Evolutionary conservation across 2,113 vertebrate species (phyloP).

Genomic region (Archilochus colubris): DNA sequence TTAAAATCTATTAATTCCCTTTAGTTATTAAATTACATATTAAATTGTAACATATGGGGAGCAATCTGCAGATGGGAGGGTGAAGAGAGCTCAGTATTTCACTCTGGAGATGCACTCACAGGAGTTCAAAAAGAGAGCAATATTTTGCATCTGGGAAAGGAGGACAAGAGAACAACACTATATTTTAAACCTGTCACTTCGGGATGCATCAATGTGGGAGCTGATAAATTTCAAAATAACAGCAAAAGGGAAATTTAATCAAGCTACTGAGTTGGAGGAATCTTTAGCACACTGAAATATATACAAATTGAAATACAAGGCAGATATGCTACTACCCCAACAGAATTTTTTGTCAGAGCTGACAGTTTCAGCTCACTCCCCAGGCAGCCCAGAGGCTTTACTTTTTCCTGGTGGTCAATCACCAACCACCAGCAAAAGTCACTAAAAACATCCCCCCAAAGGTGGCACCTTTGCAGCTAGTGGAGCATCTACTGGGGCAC

Average conservation of each 20-base stretch:
- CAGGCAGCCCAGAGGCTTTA: neutral
- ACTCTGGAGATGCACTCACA: neutral
- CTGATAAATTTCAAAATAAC: neutral
- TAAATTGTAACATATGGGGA: conserved; percentile 37
- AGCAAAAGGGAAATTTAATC: neutral
- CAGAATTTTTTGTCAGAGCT: neutral
- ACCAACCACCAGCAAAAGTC: neutral
- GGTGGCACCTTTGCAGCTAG: neutral
- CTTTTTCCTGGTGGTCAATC: neutral
- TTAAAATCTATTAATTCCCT: conserved; percentile 26
- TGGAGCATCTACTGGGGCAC: neutral
- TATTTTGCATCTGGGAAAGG: conserved; percentile 27
- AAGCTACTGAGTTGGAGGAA: neutral
- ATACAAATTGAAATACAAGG: neutral
- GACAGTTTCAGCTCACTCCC: neutral
- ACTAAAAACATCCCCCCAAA: neutral
- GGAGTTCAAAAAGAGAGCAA: neutral
- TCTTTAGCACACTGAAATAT: neutral
- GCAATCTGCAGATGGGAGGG: conserved; percentile 27
- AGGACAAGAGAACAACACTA: neutral
- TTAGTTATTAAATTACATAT: conserved; percentile 18
- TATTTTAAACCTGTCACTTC: conserved; percentile 5
- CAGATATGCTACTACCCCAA: neutral
- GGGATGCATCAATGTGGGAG: neutral
- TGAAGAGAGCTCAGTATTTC: conserved; percentile 25